phyloP scores from a whole-genome alignment of 2,113 vertebrate species.

The Gracilinanus agilis region DNA sequence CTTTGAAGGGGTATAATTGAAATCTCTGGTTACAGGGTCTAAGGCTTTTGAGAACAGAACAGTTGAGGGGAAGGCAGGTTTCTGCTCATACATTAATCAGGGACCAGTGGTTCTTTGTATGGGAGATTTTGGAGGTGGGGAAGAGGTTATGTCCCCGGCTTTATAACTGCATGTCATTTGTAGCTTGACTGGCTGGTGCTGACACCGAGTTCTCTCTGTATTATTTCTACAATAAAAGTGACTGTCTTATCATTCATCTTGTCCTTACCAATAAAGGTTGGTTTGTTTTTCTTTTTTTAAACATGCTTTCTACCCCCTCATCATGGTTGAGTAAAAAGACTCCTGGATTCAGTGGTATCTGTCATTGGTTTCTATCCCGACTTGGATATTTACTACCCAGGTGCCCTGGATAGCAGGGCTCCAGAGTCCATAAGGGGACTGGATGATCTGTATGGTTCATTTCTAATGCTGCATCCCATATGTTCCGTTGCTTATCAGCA shows the following conservation, averaged over 20 bases:
- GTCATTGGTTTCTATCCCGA: not conserved
- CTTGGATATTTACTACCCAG: not conserved
- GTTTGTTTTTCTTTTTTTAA: not conserved
- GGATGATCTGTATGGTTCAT: not conserved
- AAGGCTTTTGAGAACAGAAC: conserved; percentile 88
- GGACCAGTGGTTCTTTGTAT: conserved; percentile 89
- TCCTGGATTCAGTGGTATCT: not conserved
- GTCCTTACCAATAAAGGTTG: conserved; percentile 31
- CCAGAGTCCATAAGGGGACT: not conserved
- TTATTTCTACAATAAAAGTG: conserved; percentile 69
- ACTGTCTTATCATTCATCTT: conserved; percentile 1
- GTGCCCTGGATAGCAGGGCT: not conserved
- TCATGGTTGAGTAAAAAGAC: not conserved
- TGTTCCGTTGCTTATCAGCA: not conserved
- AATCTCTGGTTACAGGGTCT: conserved; percentile 90
- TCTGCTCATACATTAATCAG: conserved; percentile 90
- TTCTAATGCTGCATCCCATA: not conserved
- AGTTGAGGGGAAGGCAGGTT: conserved; percentile 88
- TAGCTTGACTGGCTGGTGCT: conserved; percentile 84
- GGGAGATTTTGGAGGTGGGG: conserved; percentile 81
- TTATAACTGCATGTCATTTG: conserved; percentile 83
- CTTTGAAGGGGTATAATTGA: conserved; percentile 91
- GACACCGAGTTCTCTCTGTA: conserved; percentile 75
- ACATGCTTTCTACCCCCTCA: not conserved
- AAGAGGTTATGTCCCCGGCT: conserved; percentile 84